Base-by-base conservation (phyloP, 2,888 invertebrate species). In the Campopleginae sp. region DNA sequence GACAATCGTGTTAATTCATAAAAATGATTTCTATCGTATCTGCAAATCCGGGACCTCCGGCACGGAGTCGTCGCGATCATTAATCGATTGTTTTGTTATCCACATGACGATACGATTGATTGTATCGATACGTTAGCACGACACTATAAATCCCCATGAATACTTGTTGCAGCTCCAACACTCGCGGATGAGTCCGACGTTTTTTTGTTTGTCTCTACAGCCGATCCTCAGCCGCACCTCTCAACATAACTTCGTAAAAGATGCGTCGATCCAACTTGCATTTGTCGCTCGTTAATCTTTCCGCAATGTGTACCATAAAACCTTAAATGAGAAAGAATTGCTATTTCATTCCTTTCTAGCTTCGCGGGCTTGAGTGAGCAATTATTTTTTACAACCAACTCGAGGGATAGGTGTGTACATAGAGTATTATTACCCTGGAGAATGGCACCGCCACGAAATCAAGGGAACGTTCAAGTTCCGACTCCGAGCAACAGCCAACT, bases 211-310 rank as follows among this genome's bases (percentile, higher is more conserved):
- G 42, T 5, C 10, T 66, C 19, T 4, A 23, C 19, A 19, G 12
- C 23, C 38, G 12, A 14, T 77, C 14, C 44, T 46, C 31, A 70
- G 58, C 63, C 51, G 42, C 12, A 63, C 44, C 31, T 63, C 33
- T 46, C 19, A 31, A 14, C 14, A 78, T 51, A 68, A 71, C 68
- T 54, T 66, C 42, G 23, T 44, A 17, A 74, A 81, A 51, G 74
- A 85, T 77, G 17, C 63, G 63, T 70, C 82, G 85, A 84, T 63
- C 19, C 19, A 46, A 48, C 63, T 31, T 31, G 84, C 87, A 90
- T 90, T 90, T 91, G 90, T 91, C 91, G 89, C 86, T 90, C 90
- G 89, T 90, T 91, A 90, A 91, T 91, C 91, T 90, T 89, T 89
- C 89, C 86, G 89, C 89, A 88, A 88, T 86, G 88, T 88, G 46